Percentiles rank a stretch among this genome's conserved stretches.
Evolutionary conservation across 2,797 vertebrate genomes (phyloP).

Genomic region (Characodon lateralis): DNA sequence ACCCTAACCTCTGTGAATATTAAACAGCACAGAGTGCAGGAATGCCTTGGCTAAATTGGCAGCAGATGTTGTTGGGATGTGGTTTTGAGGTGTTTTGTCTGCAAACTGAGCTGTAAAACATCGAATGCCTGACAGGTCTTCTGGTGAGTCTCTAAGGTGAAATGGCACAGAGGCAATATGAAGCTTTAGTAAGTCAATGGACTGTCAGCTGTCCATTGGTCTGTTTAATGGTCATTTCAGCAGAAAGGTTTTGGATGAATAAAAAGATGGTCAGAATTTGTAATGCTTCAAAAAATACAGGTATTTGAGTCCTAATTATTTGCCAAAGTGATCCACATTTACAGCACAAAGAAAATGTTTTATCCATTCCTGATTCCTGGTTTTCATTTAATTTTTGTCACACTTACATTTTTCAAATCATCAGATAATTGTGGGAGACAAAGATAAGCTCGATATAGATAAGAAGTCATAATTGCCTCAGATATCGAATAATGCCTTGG

Average conservation of each 20-base stretch:
- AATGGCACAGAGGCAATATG: conserved; percentile 45
- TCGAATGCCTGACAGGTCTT: conserved; percentile 70
- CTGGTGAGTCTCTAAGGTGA: conserved; percentile 62
- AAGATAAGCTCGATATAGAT: not conserved
- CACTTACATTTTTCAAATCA: conserved; percentile 14
- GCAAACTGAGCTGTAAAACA: conserved; percentile 78
- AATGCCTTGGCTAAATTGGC: conserved; percentile 81
- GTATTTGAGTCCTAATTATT: not conserved
- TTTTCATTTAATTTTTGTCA: not conserved
- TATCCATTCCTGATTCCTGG: not conserved
- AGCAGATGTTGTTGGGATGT: conserved; percentile 82
- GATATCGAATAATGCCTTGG: not conserved
- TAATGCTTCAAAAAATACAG: not conserved
- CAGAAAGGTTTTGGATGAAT: conserved; percentile 14
- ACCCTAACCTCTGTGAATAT: conserved; percentile 83
- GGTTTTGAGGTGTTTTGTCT: conserved; percentile 82
- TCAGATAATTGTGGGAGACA: conserved; percentile 4
- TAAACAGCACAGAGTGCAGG: conserved; percentile 79
- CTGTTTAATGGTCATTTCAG: conserved; percentile 61
- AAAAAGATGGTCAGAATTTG: conserved; percentile 33
- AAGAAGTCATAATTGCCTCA: not conserved
- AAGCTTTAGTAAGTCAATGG: conserved; percentile 39
- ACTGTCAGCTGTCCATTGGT: conserved; percentile 52
- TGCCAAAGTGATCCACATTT: not conserved
- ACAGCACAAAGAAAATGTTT: not conserved